phyloP scores from a whole-genome alignment of 2,888 invertebrate genomes.

The Cephus rjabovi region DNA sequence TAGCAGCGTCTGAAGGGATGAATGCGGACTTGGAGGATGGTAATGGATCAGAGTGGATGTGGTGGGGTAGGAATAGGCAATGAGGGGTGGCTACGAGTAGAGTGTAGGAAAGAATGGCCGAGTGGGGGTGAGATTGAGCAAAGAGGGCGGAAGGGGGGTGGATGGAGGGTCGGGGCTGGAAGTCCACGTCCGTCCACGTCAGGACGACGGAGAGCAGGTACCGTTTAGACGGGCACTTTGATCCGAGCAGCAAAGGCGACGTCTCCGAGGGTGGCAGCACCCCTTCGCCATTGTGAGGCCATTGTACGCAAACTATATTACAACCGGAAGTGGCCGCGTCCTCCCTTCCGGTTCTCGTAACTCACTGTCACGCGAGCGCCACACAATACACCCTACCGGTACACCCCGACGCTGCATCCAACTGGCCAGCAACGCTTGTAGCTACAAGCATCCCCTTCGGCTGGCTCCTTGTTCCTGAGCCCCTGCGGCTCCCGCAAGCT shows the following conservation, averaged over 20 bases:
- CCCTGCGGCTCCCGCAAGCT: too few relatives aligned
- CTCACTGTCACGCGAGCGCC: constrained; percentile 60
- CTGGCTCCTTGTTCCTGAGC: too few relatives aligned
- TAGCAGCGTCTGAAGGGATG: not conserved
- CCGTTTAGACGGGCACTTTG: constrained; percentile 54
- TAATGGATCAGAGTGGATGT: too few relatives aligned
- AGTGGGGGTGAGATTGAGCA: too few relatives aligned
- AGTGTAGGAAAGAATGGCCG: not conserved
- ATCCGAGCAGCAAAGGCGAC: constrained; percentile 51
- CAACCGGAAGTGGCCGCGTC: constrained; percentile 64
- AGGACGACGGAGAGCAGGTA: constrained; percentile 14
- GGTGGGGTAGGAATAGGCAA: not conserved
- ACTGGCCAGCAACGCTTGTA: too few relatives aligned
- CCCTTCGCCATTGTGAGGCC: constrained; percentile 60
- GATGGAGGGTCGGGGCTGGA: too few relatives aligned
- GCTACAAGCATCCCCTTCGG: too few relatives aligned
- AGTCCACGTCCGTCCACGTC: too few relatives aligned
- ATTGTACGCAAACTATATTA: constrained; percentile 66
- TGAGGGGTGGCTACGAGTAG: not conserved
- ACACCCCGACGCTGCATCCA: not conserved
- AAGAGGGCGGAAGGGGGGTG: too few relatives aligned
- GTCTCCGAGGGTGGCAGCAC: constrained; percentile 37
- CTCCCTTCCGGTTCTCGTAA: constrained; percentile 64
- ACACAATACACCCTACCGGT: constrained; percentile 36
- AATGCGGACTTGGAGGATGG: too few relatives aligned